Evolutionary conservation across 2,113 vertebrate genomes (phyloP).

Genomic region (Sylvia atricapilla): DNA sequence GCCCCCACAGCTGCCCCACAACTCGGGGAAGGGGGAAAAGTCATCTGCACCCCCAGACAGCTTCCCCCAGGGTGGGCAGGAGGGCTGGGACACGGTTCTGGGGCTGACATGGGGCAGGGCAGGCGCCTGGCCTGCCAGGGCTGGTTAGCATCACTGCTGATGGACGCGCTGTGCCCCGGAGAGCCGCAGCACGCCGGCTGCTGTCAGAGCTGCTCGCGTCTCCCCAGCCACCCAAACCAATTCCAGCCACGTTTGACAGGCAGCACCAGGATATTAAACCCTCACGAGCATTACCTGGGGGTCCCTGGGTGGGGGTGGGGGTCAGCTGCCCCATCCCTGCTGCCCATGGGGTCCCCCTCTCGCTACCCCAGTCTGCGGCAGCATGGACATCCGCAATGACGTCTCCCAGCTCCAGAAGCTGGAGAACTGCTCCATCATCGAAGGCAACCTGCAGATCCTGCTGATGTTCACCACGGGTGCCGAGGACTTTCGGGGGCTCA

Average conservation of each 20-base stretch:
- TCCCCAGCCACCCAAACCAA: background rate
- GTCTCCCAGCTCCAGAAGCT: slow-evolving; percentile 74
- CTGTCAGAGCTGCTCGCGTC: background rate
- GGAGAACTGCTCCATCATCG: slow-evolving; percentile 80
- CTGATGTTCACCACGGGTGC: slow-evolving; percentile 76
- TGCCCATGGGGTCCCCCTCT: background rate
- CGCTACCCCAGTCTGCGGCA: slow-evolving; percentile 73
- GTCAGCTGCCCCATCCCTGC: rapidly evolving
- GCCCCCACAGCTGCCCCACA: background rate
- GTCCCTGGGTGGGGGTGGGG: background rate
- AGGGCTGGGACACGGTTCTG: background rate
- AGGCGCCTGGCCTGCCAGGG: background rate
- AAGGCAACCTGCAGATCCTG: slow-evolving; percentile 81
- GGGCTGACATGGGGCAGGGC: background rate
- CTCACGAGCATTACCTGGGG: rapidly evolving
- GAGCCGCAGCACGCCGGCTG: background rate
- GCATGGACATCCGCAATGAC: slow-evolving; percentile 80
- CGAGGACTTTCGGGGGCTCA: slow-evolving; percentile 75
- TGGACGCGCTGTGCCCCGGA: rapidly evolving
- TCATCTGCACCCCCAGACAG: no score
- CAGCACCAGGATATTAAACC: background rate
- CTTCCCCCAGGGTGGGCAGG: background rate
- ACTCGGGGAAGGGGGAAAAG: background rate
- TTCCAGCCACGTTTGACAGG: background rate
- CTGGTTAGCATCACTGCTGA: background rate